Conservation (phyloP, 1,140 invertebrate genomes). For the Leucophenga varia region DNA sequence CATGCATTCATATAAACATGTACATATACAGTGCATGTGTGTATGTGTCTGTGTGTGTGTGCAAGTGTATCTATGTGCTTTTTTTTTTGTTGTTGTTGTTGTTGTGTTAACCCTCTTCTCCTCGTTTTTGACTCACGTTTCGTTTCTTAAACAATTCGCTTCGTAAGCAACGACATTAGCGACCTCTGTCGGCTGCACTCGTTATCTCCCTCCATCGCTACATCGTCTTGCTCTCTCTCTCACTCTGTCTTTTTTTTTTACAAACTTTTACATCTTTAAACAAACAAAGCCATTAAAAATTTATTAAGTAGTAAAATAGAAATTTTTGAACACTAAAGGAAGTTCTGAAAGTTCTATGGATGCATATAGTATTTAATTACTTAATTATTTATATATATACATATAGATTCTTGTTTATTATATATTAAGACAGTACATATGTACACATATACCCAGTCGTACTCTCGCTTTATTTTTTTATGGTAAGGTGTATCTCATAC, state of each 20-base stretch:
- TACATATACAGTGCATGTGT: neutral
- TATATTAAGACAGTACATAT: too few species aligned
- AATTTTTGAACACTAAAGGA: slow-evolving; percentile 1
- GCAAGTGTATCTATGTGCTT: neutral
- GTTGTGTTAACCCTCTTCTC: too few species aligned
- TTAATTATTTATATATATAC: too few species aligned
- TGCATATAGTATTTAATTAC: slow-evolving; percentile 27
- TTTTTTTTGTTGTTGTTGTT: too few species aligned
- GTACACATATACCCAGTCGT: too few species aligned
- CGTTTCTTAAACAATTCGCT: too few species aligned
- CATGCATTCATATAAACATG: slow-evolving; percentile 4
- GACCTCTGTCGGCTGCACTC: slow-evolving; percentile 35
- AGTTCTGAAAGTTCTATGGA: slow-evolving; percentile 1
- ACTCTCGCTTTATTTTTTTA: too few species aligned
- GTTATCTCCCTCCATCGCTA: slow-evolving; percentile 12
- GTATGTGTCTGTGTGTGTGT: neutral
- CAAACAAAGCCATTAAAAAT: slow-evolving; percentile 2
- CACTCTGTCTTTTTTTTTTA: too few species aligned
- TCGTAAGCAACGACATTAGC: slow-evolving; percentile 1
- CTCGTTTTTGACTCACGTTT: too few species aligned
- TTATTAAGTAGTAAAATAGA: slow-evolving; percentile 5
- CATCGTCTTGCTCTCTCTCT: too few species aligned
- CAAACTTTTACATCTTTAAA: slow-evolving; percentile 12
- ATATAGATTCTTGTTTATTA: too few species aligned
- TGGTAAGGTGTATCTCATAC: too few species aligned